Percentiles rank a stretch among this genome's conserved stretches.
Conservation (phyloP, 2,888 invertebrate genomes). For the Orchesellides sinensis region DNA sequence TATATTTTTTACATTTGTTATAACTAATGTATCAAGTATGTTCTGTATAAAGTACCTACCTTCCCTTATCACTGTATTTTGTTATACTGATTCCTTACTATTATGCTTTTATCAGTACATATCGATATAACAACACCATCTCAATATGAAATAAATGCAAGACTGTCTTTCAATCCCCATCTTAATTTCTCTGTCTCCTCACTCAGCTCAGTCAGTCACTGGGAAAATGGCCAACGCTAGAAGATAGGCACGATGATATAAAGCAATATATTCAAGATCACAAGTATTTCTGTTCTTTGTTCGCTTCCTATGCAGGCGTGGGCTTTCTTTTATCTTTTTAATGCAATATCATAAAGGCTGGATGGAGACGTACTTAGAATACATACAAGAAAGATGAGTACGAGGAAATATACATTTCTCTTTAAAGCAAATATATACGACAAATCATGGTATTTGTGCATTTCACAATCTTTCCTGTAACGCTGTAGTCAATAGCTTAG, state of each 20-base stretch:
- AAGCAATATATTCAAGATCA: not conserved
- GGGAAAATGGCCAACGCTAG: not conserved
- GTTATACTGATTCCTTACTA: no score
- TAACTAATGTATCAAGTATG: no score
- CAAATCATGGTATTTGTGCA: no score
- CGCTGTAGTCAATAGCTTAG: no score
- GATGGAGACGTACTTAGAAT: conserved; percentile 4
- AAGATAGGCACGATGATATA: not conserved
- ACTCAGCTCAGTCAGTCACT: not conserved
- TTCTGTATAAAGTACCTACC: no score
- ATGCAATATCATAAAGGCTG: conserved; percentile 20
- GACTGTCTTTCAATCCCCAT: not conserved
- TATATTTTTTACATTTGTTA: no score
- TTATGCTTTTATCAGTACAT: no score
- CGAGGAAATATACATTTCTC: no score
- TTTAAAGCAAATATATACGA: no score
- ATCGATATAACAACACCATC: not conserved
- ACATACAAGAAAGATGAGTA: not conserved
- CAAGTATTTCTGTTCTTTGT: not conserved
- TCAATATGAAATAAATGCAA: not conserved
- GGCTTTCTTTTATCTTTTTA: not conserved
- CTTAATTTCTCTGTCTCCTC: no score
- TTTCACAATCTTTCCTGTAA: no score
- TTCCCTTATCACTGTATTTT: no score
- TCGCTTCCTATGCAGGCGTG: not conserved